Conservation (phyloP, 2,888 invertebrate genomes). For the Dascillus cervinus region DNA sequence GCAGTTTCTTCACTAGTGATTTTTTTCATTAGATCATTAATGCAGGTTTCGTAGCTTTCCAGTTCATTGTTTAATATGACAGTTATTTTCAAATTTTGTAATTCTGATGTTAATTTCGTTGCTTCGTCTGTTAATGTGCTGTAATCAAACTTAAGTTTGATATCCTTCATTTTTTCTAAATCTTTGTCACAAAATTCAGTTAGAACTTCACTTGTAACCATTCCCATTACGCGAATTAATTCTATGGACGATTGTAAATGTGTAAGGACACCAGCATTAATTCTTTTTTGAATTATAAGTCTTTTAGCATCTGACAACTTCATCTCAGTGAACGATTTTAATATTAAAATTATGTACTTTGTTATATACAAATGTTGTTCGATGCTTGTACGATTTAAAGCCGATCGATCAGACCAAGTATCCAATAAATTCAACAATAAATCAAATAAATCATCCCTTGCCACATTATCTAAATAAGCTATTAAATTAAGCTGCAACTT, state of each 20-base stretch:
- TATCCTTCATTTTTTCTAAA: conserved; percentile 39
- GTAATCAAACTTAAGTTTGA: conserved; percentile 61
- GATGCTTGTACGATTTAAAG: conserved; percentile 53
- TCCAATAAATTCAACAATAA: conserved; percentile 50
- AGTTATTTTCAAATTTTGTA: conserved; percentile 38
- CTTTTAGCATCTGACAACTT: conserved; percentile 26
- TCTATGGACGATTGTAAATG: conserved; percentile 60
- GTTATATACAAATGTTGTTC: conserved; percentile 66
- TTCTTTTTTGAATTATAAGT: conserved; percentile 43
- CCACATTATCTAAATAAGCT: conserved; percentile 48
- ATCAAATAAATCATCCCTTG: conserved; percentile 34
- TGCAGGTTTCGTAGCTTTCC: conserved; percentile 1
- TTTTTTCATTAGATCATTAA: conserved; percentile 5
- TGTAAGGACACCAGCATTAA: conserved; percentile 58
- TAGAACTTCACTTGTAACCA: conserved; percentile 64
- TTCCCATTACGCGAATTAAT: conserved; percentile 59
- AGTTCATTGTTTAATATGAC: too few relatives aligned
- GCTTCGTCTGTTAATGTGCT: conserved; percentile 46
- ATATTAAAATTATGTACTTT: conserved; percentile 54
- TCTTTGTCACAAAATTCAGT: conserved; percentile 44
- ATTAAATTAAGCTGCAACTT: conserved; percentile 53
- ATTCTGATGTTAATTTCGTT: conserved; percentile 43
- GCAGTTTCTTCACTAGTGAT: conserved; percentile 3
- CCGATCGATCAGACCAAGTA: conserved; percentile 62
- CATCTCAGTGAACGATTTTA: conserved; percentile 45